These are phyloP conservation scores for Trididemnum nubilum DNA, from an alignment of 23 tunicate species.

Conservation along the genomic window DNA sequence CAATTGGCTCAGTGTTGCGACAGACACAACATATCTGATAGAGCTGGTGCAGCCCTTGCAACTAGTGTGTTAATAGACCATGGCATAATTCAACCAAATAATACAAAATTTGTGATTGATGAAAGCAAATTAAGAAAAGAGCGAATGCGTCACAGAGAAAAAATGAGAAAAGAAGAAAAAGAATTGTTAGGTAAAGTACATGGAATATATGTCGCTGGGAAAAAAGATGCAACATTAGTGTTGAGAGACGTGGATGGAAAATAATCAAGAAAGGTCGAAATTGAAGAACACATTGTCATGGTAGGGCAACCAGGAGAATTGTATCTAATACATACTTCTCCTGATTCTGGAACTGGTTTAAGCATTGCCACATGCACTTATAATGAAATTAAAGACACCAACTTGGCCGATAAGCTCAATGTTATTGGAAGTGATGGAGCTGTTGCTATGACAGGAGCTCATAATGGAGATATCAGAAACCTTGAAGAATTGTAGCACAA, in stretches of 20 bases:
- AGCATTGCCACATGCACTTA: slow-evolving; percentile 2
- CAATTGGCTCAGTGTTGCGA: slow-evolving; percentile 31
- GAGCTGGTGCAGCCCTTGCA: slow-evolving; percentile 46
- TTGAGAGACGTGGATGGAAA: slow-evolving; percentile 7
- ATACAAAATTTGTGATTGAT: slow-evolving; percentile 15
- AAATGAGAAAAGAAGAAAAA: slow-evolving; percentile 17
- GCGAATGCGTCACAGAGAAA: slow-evolving; percentile 22
- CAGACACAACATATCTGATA: slow-evolving; percentile 24
- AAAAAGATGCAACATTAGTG: slow-evolving; percentile 21
- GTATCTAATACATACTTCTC: slow-evolving; percentile 21
- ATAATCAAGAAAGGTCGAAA: not conserved
- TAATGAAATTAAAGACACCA: slow-evolving; percentile 18
- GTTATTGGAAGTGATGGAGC: slow-evolving; percentile 36
- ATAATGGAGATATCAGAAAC: slow-evolving; percentile 6
- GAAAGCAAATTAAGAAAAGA: slow-evolving; percentile 24
- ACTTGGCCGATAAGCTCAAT: not conserved
- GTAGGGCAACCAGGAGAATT: slow-evolving; percentile 38
- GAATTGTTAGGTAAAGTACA: not conserved
- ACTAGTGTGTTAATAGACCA: slow-evolving; percentile 8
- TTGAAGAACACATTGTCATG: slow-evolving; percentile 21
- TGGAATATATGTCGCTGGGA: slow-evolving; percentile 26
- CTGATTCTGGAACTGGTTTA: slow-evolving; percentile 24
- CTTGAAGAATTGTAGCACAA: slow-evolving; percentile 17
- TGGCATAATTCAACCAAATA: slow-evolving; percentile 12
- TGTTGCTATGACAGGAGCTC: slow-evolving; percentile 29